Conservation (phyloP, 2,888 invertebrate genomes). For the Noctua janthina region DNA sequence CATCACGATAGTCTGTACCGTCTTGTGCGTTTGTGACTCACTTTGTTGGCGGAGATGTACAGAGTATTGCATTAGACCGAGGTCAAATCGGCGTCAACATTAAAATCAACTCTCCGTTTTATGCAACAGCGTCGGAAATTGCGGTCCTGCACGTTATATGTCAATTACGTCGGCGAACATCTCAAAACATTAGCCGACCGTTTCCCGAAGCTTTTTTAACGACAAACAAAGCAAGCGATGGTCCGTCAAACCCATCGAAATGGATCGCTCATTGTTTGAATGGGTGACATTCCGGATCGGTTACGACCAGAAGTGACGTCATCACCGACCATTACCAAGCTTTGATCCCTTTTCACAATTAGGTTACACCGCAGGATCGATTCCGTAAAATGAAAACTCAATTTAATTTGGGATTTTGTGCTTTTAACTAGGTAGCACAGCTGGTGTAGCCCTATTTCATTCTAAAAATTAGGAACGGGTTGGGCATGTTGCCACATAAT, state of each 20-base stretch:
- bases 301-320: constrained; percentile 70
- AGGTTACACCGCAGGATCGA: constrained; percentile 42
- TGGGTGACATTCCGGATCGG: constrained; percentile 71
- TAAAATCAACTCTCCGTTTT: constrained; percentile 50
- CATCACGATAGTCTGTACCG: constrained; percentile 55
- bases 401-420: constrained; percentile 17
- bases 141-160: constrained; percentile 23
- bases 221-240: constrained; percentile 60
- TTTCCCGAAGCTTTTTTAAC: constrained; percentile 44
- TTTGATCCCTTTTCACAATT: constrained; percentile 56
- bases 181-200: constrained; percentile 46
- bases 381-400: constrained; percentile 31
- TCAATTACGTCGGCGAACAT: constrained; percentile 47
- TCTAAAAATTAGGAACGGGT: constrained; percentile 33
- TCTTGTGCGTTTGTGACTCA: constrained; percentile 59
- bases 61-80: constrained; percentile 54
- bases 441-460: constrained; percentile 37
- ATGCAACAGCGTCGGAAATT: constrained; percentile 35
- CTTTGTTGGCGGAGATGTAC: constrained; percentile 50
- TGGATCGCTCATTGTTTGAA: constrained; percentile 71
- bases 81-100: constrained; percentile 51
- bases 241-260: constrained; percentile 67
- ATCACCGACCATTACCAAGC: constrained; percentile 63
- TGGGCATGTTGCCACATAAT: constrained; percentile 47
- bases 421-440: constrained; percentile 44